Evolutionary conservation across 2,888 invertebrate genomes (phyloP).

Genomic region (Volucella inanis): DNA sequence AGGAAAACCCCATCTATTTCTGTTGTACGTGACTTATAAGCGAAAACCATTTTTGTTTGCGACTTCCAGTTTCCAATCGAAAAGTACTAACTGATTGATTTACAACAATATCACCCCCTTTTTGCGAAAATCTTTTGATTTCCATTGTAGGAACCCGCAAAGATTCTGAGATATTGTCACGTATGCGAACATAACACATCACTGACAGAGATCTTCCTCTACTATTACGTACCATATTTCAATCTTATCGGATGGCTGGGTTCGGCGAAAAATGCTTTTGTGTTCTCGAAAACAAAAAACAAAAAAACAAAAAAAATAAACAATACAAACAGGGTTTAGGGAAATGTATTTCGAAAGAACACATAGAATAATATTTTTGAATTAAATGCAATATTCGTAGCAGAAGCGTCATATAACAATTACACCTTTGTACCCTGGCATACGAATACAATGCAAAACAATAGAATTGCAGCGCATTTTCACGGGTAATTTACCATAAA

Average conservation of each 20-base stretch:
- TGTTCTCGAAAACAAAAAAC: neutral
- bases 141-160: neutral
- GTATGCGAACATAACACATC: neutral
- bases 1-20: slow-evolving; percentile 21
- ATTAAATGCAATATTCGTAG: neutral
- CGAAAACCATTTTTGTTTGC: neutral
- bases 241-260: neutral
- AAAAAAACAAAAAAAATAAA: neutral
- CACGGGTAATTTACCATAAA: slow-evolving; percentile 32
- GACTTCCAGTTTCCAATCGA: slow-evolving; percentile 9
- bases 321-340: neutral
- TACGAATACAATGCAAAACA: slow-evolving; percentile 5
- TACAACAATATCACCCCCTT: slow-evolving; percentile 2
- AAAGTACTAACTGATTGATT: slow-evolving; percentile 27
- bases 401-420: neutral
- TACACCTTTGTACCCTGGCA: slow-evolving; percentile 14
- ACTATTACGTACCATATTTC: neutral
- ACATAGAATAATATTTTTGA: neutral
- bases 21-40: slow-evolving; percentile 38
- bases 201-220: neutral
- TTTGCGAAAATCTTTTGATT: neutral
- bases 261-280: neutral
- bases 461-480: slow-evolving; percentile 29
- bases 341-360: neutral
- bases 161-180: slow-evolving; percentile 1